Percentiles rank a stretch among this genome's conserved stretches.
Conservation (phyloP, 2,888 invertebrate species). For the Siphonodentalium dalli region DNA sequence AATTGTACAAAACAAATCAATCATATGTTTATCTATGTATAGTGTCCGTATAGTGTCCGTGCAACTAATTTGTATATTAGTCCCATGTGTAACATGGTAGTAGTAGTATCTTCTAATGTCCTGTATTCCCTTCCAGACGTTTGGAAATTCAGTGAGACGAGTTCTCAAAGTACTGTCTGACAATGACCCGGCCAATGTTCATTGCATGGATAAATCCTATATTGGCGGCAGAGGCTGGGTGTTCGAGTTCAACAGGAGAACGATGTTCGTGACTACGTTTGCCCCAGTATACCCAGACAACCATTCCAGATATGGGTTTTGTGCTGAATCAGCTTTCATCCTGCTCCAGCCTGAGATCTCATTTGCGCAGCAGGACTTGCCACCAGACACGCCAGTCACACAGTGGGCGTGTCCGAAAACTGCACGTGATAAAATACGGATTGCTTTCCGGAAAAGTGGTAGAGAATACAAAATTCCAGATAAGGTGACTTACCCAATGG, state of each 20-base stretch:
- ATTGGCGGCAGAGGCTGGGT: conserved; percentile 50
- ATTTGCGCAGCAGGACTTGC: conserved; percentile 54
- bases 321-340: conserved; percentile 44
- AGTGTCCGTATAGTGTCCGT: too few relatives aligned
- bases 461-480: conserved; percentile 44
- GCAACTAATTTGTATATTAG: too few relatives aligned
- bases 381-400: conserved; percentile 46
- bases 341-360: conserved; percentile 57
- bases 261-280: conserved; percentile 58
- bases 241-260: conserved; percentile 51
- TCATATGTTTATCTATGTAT: too few relatives aligned
- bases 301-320: conserved; percentile 47
- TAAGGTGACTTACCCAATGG: conserved; percentile 44
- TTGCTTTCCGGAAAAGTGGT: conserved; percentile 49
- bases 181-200: conserved; percentile 36
- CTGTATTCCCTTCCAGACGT: conserved; percentile 36
- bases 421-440: conserved; percentile 50
- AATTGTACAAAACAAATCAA: too few relatives aligned
- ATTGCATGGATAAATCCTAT: conserved; percentile 48
- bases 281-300: conserved; percentile 51
- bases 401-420: conserved; percentile 51
- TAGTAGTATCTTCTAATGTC: background rate
- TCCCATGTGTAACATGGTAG: too few relatives aligned
- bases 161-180: conserved; percentile 43
- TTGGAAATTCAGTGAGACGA: conserved; percentile 40